These are phyloP conservation scores for Crambe crambe DNA, from an alignment of 37 sponge, comb jelly and placozoan species.

Conservation along the genomic window DNA sequence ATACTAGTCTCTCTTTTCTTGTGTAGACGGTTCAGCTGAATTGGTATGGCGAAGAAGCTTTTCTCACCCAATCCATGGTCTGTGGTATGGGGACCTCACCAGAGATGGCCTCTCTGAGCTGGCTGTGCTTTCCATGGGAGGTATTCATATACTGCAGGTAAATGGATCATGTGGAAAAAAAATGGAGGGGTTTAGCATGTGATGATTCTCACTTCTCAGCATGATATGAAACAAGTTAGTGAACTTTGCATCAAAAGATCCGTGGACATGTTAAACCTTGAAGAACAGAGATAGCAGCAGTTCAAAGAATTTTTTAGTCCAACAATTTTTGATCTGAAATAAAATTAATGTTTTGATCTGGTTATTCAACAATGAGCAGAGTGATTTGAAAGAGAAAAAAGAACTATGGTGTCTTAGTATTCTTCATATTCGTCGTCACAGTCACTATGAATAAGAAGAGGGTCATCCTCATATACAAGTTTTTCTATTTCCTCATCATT, in stretches of 20 bases:
- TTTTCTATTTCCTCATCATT: conserved; percentile 47
- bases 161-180: not conserved
- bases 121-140: conserved; percentile 62
- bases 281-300: too few relatives aligned
- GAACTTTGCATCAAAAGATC: conserved; percentile 20
- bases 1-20: too few relatives aligned
- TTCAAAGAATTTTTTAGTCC: too few relatives aligned
- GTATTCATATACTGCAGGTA: conserved; percentile 82
- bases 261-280: not conserved
- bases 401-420: not conserved
- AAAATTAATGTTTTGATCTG: too few relatives aligned
- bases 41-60: conserved; percentile 46
- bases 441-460: conserved; percentile 35
- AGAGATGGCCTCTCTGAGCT: conserved; percentile 75
- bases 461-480: conserved; percentile 52
- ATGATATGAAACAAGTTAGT: conserved; percentile 43
- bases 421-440: conserved; percentile 25
- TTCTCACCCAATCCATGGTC: conserved; percentile 70
- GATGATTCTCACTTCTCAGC: conserved; percentile 23
- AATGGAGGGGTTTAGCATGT: not conserved
- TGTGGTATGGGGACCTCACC: conserved; percentile 77
- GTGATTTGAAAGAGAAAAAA: not conserved
- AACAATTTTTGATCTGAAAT: too few relatives aligned
- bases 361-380: too few relatives aligned
- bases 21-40: not conserved